Percentiles rank a stretch among this genome's conserved stretches.
These are phyloP conservation scores for Capromys pilorides DNA, from an alignment of 2,797 vertebrate species.

Conservation along the genomic window DNA sequence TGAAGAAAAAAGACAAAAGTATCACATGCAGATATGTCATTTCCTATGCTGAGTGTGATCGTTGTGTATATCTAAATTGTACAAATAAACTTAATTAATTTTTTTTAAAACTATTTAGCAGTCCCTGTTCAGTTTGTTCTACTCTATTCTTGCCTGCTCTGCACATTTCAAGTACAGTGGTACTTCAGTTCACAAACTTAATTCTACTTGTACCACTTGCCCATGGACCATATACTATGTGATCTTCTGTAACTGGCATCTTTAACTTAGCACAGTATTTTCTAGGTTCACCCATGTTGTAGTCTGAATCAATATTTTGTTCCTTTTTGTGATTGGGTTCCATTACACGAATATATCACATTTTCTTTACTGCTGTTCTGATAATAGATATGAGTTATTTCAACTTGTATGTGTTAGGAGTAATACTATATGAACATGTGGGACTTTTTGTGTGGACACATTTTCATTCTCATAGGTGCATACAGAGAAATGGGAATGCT, in stretches of 20 bases:
- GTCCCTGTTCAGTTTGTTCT: not conserved
- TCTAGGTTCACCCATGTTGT: not conserved
- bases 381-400: no score
- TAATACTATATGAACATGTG: no score
- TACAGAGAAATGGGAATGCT: no score
- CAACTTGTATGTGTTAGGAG: no score
- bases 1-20: not conserved
- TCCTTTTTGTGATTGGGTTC: not conserved
- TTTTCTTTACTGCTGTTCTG: not conserved
- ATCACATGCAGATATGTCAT: no score
- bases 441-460: no score
- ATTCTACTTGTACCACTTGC: not conserved
- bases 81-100: no score
- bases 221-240: not conserved
- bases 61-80: no score
- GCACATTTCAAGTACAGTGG: not conserved
- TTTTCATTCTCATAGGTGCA: no score
- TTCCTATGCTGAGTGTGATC: no score
- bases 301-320: not conserved
- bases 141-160: not conserved
- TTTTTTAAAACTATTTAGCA: not conserved
- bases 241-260: not conserved
- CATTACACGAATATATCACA: not conserved
- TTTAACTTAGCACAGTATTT: constrained; percentile 20
- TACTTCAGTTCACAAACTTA: not conserved